phyloP scores from a whole-genome alignment of 2,888 invertebrate species.

The Germaria angustata region DNA sequence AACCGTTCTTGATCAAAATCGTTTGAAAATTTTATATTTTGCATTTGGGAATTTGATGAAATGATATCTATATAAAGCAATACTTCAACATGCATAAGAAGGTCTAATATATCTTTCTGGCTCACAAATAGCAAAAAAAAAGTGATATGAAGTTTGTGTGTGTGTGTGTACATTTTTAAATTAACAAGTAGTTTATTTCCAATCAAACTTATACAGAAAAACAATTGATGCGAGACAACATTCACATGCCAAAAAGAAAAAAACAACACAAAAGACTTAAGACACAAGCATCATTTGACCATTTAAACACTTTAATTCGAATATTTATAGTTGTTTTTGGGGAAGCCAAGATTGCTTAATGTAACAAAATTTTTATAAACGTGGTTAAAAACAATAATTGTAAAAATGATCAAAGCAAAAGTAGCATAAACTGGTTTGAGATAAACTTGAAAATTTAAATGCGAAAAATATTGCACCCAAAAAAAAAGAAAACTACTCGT shows the following conservation, averaged over 20 bases:
- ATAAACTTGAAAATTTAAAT: constrained; percentile 39
- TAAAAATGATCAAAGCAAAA: not conserved
- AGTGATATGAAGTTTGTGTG: not conserved
- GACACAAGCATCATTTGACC: constrained; percentile 47
- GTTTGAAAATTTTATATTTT: no score
- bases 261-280: constrained; percentile 66
- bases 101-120: not conserved
- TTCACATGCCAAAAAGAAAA: constrained; percentile 30
- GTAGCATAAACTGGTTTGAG: constrained; percentile 37
- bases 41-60: no score
- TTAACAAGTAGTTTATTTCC: not conserved
- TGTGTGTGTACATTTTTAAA: not conserved
- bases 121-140: no score
- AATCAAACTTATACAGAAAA: constrained; percentile 21
- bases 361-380: not conserved
- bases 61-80: no score
- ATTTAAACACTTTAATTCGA: not conserved
- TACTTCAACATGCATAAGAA: no score
- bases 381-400: not conserved
- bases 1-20: no score
- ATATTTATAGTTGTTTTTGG: not conserved
- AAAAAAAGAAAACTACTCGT: not conserved
- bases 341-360: not conserved
- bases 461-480: not conserved
- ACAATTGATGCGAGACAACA: constrained; percentile 41